Percentiles rank a stretch among this genome's conserved stretches.
Evolutionary conservation across 2,797 vertebrate genomes (phyloP).

Genomic region (Schizothorax lantsangensis): DNA sequence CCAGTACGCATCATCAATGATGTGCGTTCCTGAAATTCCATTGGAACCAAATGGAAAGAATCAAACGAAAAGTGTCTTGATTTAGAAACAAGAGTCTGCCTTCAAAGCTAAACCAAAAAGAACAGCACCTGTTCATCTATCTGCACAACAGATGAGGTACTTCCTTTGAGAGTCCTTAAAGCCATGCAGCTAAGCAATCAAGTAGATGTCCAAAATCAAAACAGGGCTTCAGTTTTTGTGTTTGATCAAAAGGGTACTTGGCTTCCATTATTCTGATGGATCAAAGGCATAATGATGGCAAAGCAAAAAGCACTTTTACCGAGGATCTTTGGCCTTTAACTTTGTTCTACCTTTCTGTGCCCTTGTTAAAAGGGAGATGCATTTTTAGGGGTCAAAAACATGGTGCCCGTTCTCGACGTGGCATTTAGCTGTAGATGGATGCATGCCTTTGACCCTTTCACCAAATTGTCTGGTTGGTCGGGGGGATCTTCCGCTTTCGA

Average conservation of each 20-base stretch:
- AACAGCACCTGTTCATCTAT: slow-evolving; percentile 31
- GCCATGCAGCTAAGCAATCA: slow-evolving; percentile 41
- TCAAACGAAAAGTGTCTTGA: slow-evolving; percentile 17
- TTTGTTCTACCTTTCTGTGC: slow-evolving; percentile 39
- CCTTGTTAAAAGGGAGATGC: slow-evolving; percentile 31
- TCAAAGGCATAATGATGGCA: slow-evolving; percentile 36
- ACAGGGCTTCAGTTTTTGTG: neutral
- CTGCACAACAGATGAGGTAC: slow-evolving; percentile 17
- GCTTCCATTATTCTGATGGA: slow-evolving; percentile 26
- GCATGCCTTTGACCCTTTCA: slow-evolving; percentile 41
- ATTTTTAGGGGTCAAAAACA: slow-evolving; percentile 25
- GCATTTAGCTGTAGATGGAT: slow-evolving; percentile 39
- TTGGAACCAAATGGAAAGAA: slow-evolving; percentile 27
- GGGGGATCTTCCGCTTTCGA: slow-evolving; percentile 30
- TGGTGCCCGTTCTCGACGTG: slow-evolving; percentile 5
- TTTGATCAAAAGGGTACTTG: slow-evolving; percentile 41
- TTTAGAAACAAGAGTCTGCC: slow-evolving; percentile 49
- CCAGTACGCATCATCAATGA: neutral
- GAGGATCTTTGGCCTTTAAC: slow-evolving; percentile 36
- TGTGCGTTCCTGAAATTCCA: slow-evolving; percentile 1
- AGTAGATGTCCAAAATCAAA: slow-evolving; percentile 27
- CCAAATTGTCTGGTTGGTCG: slow-evolving; percentile 33
- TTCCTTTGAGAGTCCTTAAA: slow-evolving; percentile 29
- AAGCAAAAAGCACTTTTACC: slow-evolving; percentile 36
- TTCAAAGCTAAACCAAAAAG: slow-evolving; percentile 58